These are phyloP conservation scores for Aphaenogaster floridana DNA, from an alignment of 1,140 invertebrate genomes.

Conservation along the genomic window DNA sequence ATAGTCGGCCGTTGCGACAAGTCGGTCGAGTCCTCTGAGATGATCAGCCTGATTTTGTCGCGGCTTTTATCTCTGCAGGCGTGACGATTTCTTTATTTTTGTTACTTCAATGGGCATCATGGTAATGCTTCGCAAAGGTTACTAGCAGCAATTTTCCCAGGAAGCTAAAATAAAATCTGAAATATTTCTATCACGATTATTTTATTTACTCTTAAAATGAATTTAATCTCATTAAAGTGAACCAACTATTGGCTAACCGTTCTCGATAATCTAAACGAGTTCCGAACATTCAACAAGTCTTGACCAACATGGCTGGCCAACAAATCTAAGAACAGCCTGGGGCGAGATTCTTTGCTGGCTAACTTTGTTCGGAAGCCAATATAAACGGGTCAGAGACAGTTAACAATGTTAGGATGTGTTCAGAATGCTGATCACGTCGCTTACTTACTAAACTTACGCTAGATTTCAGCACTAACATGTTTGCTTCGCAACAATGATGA, in stretches of 20 bases:
- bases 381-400: conserved; percentile 27
- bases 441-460: not conserved
- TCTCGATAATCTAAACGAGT: conserved; percentile 30
- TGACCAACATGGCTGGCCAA: conserved; percentile 19
- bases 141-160: not conserved
- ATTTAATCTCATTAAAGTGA: not conserved
- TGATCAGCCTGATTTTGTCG: not conserved
- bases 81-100: not conserved
- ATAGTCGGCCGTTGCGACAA: conserved; percentile 26
- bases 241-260: not conserved
- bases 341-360: conserved; percentile 31
- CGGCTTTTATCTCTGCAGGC: not conserved
- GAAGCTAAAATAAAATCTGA: not conserved
- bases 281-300: conserved; percentile 25
- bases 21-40: not conserved
- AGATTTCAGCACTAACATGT: not conserved
- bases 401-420: conserved; percentile 4
- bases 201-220: not conserved
- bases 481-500: not conserved
- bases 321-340: not conserved
- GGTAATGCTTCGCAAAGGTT: not conserved
- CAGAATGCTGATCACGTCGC: not conserved
- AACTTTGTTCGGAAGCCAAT: conserved; percentile 38
- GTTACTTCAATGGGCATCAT: not conserved
- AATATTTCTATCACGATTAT: not conserved